Evolutionary conservation across 1,140 invertebrate species (phyloP).

Genomic region (Venturia canescens): DNA sequence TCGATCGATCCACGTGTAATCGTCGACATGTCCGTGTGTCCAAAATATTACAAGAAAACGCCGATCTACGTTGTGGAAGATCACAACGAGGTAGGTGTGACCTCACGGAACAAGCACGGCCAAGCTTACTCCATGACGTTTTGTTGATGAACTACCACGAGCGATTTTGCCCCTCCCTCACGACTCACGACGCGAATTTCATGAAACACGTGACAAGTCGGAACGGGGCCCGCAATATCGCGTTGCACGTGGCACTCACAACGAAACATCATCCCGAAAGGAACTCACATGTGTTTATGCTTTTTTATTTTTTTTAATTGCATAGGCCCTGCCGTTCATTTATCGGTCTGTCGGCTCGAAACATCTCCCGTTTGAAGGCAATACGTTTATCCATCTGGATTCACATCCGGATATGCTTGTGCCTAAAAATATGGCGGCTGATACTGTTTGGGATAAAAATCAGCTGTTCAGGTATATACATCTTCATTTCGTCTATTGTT

Average conservation of each 20-base stretch:
- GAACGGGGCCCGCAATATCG: not conserved
- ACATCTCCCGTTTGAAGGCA: conserved; percentile 86
- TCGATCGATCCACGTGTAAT: conserved; percentile 12
- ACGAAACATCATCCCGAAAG: not conserved
- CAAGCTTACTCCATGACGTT: conserved; percentile 13
- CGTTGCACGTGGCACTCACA: not conserved
- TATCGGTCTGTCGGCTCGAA: conserved; percentile 90
- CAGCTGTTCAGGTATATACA: conserved; percentile 74
- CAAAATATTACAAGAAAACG: conserved; percentile 78
- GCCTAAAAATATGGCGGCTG: conserved; percentile 85
- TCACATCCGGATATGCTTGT: conserved; percentile 94
- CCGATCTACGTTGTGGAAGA: conserved; percentile 87
- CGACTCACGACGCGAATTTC: not conserved
- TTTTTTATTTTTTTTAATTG: conserved; percentile 41
- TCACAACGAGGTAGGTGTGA: conserved; percentile 83
- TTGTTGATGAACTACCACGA: not conserved
- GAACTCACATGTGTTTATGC: not conserved
- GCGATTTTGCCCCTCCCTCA: conserved; percentile 16
- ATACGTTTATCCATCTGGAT: conserved; percentile 91
- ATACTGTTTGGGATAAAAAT: conserved; percentile 82
- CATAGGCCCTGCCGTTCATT: conserved; percentile 81
- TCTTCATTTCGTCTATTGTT: not conserved
- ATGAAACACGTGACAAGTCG: not conserved
- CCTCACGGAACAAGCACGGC: conserved; percentile 24
- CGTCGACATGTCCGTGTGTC: conserved; percentile 50